Base-by-base conservation (phyloP, 2,888 invertebrate species). In the Sylvicola fuscatus region DNA sequence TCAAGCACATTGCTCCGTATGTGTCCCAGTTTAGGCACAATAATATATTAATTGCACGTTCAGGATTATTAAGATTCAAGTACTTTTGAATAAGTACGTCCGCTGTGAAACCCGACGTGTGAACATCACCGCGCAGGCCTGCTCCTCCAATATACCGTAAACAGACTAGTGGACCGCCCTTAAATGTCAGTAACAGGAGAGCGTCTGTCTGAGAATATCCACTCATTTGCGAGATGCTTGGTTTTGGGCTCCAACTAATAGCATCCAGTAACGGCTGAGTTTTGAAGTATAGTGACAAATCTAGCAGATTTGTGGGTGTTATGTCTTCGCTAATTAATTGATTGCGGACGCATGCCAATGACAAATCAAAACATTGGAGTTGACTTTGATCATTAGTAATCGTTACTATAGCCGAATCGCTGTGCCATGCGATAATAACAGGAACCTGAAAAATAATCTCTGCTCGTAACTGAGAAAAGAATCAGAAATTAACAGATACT, bases 1-100 rank as follows among this genome's bases (percentile, higher is more conserved):
- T 68, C 44, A 84, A 72, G 44, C 82, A 80, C 40, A 70, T 66
- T 14, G 73, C 68, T 3, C 84, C 78, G 47, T 81, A 75, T 2
- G 61, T 63, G 44, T 77, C 77, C 86, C 86, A 86, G 54, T 83
- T 81, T 56, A 86, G 66, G 2, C 63, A 58, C 27, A 62, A 51
- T 16, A 74, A 54, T 26, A 82, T 52, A 43, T 70, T 69, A 10
- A 80, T 69, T 3, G 80, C 79, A 46, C 71, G 69, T 44, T 79
- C 75, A 10, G 72, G 56, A 47, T 73, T 70, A 44, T 65, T 64
- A 35, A 66, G 54, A 33, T 64, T 64, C 39, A 81, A 55, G 53
- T 81, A 80, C 46, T 69, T 68, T 43, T 66, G 65, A 27, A 73
- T 61, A 33, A 77, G 53, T 27, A 66, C 62, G 43, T 72, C 66